phyloP scores from a whole-genome alignment of 1,140 invertebrate genomes.

The Drosophila jambulina region DNA sequence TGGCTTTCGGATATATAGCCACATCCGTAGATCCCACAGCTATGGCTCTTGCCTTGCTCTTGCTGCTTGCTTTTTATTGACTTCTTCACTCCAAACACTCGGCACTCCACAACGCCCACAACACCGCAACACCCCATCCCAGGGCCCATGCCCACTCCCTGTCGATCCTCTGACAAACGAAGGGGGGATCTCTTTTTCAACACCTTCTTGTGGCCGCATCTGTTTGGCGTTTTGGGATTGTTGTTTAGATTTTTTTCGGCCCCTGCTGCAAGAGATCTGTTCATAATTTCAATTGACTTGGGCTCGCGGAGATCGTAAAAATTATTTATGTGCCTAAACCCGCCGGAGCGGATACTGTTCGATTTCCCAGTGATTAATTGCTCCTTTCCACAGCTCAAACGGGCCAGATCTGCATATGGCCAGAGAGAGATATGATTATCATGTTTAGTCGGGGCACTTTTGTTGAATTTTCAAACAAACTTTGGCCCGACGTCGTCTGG shows the following conservation, averaged over 20 bases:
- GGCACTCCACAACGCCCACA: constrained; percentile 67
- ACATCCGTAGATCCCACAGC: constrained; percentile 3
- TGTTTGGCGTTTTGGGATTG: constrained; percentile 66
- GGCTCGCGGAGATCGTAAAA: constrained; percentile 50
- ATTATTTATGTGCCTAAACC: constrained; percentile 40
- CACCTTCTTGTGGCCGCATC: constrained; percentile 75
- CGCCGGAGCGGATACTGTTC: constrained; percentile 56
- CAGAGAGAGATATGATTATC: constrained; percentile 62
- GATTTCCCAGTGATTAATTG: constrained; percentile 72
- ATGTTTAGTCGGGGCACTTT: constrained; percentile 56
- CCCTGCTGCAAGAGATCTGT: constrained; percentile 51
- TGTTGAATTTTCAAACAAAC: constrained; percentile 70
- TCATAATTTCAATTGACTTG: constrained; percentile 76
- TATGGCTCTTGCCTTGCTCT: constrained; percentile 18
- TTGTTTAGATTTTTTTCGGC: constrained; percentile 56
- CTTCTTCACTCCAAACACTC: constrained; percentile 74
- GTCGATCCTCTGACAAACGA: constrained; percentile 13
- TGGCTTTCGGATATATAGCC: constrained; percentile 33
- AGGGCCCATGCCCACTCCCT: constrained; percentile 13
- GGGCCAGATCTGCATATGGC: constrained; percentile 16
- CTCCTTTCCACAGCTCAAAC: constrained; percentile 46
- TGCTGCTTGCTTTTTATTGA: constrained; percentile 77
- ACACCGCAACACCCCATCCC: constrained; percentile 18
- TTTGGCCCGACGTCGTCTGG: constrained; percentile 12
- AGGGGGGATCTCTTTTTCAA: constrained; percentile 67